A percentile compares a stretch with the other conserved stretches of the same genome.
phyloP scores from a whole-genome alignment of 1,140 invertebrate species.

The Littorina saxatilis region DNA sequence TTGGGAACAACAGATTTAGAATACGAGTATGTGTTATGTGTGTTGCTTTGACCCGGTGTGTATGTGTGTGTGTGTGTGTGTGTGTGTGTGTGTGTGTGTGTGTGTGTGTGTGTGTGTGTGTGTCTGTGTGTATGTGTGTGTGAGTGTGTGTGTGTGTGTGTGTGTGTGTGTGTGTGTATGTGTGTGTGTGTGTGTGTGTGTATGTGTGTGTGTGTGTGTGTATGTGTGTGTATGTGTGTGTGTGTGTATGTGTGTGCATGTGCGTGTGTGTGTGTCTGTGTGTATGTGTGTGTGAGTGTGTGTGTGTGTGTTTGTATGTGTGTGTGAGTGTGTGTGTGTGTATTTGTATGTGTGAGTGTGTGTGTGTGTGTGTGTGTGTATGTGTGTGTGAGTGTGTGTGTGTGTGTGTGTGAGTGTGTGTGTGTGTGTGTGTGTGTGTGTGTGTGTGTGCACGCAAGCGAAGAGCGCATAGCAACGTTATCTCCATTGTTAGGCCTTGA shows the following conservation, averaged over 20 bases:
- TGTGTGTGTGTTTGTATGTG: too few relatives aligned
- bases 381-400: slow-evolving; percentile 11
- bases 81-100: not conserved
- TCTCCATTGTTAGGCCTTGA: too few relatives aligned
- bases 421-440: not conserved
- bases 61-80: too few relatives aligned
- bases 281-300: too few relatives aligned
- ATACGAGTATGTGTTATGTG: not conserved
- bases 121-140: too few relatives aligned
- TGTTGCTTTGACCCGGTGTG: too few relatives aligned
- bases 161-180: not conserved
- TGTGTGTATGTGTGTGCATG: not conserved
- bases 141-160: not conserved
- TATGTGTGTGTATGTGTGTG: too few relatives aligned
- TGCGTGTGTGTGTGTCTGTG: not conserved
- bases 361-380: slow-evolving; percentile 5
- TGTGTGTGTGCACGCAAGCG: not conserved
- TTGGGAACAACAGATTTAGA: too few relatives aligned
- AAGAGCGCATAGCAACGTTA: too few relatives aligned
- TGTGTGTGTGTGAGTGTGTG: not conserved
- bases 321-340: too few relatives aligned
- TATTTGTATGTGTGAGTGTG: too few relatives aligned
- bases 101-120: not conserved
- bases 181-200: not conserved
- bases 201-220: not conserved